Evolutionary conservation across 2,113 vertebrate species (phyloP), one percentile per base, ranked within the genome.

Genomic region (Epinephelus fuscoguttatus): DNA sequence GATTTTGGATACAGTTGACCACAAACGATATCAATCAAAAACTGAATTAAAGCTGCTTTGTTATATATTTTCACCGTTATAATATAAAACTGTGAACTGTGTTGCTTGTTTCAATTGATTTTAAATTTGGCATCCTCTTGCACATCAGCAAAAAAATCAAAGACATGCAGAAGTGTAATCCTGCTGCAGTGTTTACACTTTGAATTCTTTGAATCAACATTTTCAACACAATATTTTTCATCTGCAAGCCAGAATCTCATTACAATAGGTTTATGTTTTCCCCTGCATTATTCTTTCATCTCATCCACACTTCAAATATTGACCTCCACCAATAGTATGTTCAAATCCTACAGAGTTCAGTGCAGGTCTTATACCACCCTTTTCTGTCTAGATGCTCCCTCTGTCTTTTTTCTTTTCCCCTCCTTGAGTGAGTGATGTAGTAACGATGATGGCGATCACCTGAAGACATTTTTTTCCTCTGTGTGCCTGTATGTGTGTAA

Each of bases 361-460:
- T 10, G 25, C 57, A 40, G 47, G 6, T 19, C 4, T 30, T 23
- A 7, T 30, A 15, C 37, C 21, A 27, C 42, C 47, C 23, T 21
- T 49, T 37, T 23, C 25, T 42, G 19, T 52, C 13, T 42, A 3
- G 6, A 19, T 50, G 18, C 45, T 27, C 30, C 52, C 6, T 21
- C 21, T 40, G 30, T 37, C 40, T 63, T 7, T 27, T 21, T 17
- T 56, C 14, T 63, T 10, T 14, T n/a, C 19, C 25, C 21, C 30
- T 53, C 25, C 9, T 25, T 23, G 2, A n/a, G n/a, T 68, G 5
- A 81, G 52, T 49, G 69, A 71, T 52, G 40, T 30, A 11, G 40
- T 68, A 56, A 59, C 25, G 12, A 60, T 49, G 37, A 62, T 53
- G 52, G 30, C 4, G 40, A 83, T 52, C 30, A 67, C 57, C 72